Evolutionary conservation across 2,888 invertebrate genomes (phyloP).

Genomic region (Nymphalis c-album): DNA sequence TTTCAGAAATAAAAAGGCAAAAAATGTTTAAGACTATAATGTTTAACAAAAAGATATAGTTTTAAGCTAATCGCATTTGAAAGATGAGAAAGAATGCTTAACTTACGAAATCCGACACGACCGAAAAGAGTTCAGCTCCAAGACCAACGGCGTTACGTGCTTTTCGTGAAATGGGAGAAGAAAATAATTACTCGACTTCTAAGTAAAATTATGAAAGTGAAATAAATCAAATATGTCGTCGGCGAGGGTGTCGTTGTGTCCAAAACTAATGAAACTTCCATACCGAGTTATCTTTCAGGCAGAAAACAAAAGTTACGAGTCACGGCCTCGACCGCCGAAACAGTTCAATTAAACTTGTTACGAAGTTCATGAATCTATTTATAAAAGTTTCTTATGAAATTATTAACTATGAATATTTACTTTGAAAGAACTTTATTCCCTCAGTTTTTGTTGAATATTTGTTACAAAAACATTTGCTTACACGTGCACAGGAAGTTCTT

Average conservation of each 20-base stretch:
- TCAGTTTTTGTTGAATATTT: neutral
- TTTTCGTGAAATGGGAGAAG: too few relatives aligned
- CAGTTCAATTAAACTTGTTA: conserved; percentile 7
- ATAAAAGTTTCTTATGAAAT: conserved; percentile 6
- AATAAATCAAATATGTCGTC: neutral
- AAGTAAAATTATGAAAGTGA: neutral
- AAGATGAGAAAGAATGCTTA: too few relatives aligned
- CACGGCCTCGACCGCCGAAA: neutral
- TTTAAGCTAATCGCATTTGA: too few relatives aligned
- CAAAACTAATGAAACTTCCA: conserved; percentile 1
- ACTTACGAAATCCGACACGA: too few relatives aligned
- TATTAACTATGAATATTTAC: neutral
- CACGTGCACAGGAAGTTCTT: too few relatives aligned
- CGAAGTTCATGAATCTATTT: neutral
- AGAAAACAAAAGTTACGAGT: neutral
- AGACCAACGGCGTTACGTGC: too few relatives aligned
- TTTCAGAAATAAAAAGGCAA: too few relatives aligned
- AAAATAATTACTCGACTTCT: too few relatives aligned
- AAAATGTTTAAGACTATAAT: too few relatives aligned
- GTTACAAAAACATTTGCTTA: too few relatives aligned
- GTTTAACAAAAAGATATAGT: too few relatives aligned
- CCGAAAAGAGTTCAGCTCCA: too few relatives aligned
- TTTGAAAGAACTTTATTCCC: neutral
- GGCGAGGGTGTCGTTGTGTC: neutral
- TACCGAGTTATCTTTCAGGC: neutral